Base-by-base conservation (phyloP, 2,888 invertebrate species). In the Argyresthia goedartella region DNA sequence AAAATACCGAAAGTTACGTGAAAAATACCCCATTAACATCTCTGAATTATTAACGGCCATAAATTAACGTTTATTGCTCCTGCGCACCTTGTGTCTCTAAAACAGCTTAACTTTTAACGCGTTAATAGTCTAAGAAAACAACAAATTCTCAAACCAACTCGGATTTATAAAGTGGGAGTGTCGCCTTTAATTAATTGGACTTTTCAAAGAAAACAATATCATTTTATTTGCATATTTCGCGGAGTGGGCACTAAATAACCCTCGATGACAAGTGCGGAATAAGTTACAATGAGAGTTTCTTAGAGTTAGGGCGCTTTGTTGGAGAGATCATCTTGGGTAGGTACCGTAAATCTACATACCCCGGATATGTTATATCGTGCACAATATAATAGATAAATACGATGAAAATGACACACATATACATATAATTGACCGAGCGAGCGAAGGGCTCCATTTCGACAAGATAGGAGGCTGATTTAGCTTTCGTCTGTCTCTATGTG, bases 201-300 rank as follows among this genome's bases (percentile, higher is more conserved):
- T 85, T 86, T 75, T 69, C 75, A 75, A 86, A 85, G 84, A 85
- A 85, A 84, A 86, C 85, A 84, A 84, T 86, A 85, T 81, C 79
- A 85, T 81, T 84, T 81, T 84, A 82, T 82, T 82, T 76, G 78
- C 82, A 82, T 81, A 80, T 71, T 70, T 63, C 67, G 55, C 65
- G 62, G 61, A 51, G 62, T 53, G 48, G 57, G 55, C 58, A 58
- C 60, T 64, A 64, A 73, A 71, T 71, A 72, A 69, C 61, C 60
- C 59, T 65, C 67, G 71, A 75, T 75, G 76, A 74, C 76, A 76
- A 71, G 60, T 66, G 64, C 3, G 25, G 25, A 25, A 25, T 25
- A 6, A 25, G 25, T 25, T 25, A 25, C 25, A 25, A 25, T 25
- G 25, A 25, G 54, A 65, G 56, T 45, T 14, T 14, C 25, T 15